Evolutionary conservation across 1,140 invertebrate species (phyloP).

Genomic region (Gonioctena quinquepunctata): DNA sequence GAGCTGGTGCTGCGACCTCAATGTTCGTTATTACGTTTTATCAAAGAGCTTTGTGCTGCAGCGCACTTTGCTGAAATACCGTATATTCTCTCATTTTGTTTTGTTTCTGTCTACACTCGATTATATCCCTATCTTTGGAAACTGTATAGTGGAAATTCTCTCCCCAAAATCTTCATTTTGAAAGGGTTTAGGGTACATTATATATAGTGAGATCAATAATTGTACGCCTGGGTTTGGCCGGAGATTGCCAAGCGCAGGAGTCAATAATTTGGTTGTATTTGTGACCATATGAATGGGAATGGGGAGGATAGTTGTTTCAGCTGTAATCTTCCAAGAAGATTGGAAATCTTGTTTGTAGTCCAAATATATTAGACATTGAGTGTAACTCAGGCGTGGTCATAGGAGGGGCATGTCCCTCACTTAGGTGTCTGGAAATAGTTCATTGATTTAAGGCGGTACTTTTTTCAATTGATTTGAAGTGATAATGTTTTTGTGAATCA

Average conservation of each 20-base stretch:
- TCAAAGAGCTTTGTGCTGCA: slow-evolving; percentile 3
- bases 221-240: slow-evolving; percentile 24
- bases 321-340: too few species aligned
- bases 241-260: slow-evolving; percentile 23
- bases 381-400: too few species aligned
- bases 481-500: too few species aligned
- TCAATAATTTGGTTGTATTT: too few species aligned
- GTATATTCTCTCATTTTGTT: slow-evolving; percentile 39
- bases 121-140: slow-evolving; percentile 35
- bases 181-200: slow-evolving; percentile 42
- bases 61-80: slow-evolving; percentile 12
- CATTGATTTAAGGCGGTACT: too few species aligned
- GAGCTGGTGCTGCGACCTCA: background rate
- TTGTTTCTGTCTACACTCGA: slow-evolving; percentile 43
- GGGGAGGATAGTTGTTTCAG: too few species aligned
- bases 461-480: too few species aligned
- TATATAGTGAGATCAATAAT: slow-evolving; percentile 34
- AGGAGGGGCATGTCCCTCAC: too few species aligned
- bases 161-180: slow-evolving; percentile 41
- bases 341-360: too few species aligned
- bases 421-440: too few species aligned
- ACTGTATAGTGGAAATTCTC: slow-evolving; percentile 28
- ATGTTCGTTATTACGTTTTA: slow-evolving; percentile 1
- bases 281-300: too few species aligned
- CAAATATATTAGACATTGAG: too few species aligned